Base-by-base conservation (phyloP, 1,140 invertebrate species). In the Eciton burchellii region DNA sequence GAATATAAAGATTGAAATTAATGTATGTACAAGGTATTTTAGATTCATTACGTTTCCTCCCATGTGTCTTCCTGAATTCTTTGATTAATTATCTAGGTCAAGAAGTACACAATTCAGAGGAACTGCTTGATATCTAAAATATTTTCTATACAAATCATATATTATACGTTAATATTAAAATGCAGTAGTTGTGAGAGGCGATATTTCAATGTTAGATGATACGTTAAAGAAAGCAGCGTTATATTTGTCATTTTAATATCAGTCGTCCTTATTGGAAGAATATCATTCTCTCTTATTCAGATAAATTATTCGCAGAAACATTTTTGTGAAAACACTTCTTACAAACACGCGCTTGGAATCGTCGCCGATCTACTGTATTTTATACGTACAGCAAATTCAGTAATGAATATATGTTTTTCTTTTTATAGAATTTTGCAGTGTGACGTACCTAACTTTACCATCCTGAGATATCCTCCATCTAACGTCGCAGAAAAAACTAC, bases 321-420 rank as follows among this genome's bases (percentile, higher is more conserved):
- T 21, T 70, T 43, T 68, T 79, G 68, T 16, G 74, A 56, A 79
- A 79, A 68, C 35, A 68, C 56, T 62, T 77, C 74, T 68, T 63
- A 79, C 74, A 68, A 77, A 68, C 35, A 65, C 26, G 43, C 72
- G 43, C 49, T 56, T 68, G 16, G 49, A 49, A 68, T 63, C 68
- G 63, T 70, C 74, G 74, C 52, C 74, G 63, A 68, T 79, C 63
- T 56, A 77, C 62, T 77, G 47, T 56, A 77, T 77, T 68, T 79
- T 68, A 70, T 79, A 79, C 49, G 68, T 79, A 79, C 63, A 21
- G 35, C 63, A 70, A 79, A 68, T 68, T 79, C 52, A 79, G 70
- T 62, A 77, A 66, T 43, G 68, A 79, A 68, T 45, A 49, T 79
- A 56, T 43, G 49, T 24, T 26, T 35, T 35, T 35, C 16, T 56